Percentiles rank a stretch among this genome's conserved stretches.
Evolutionary conservation across 2,888 invertebrate species (phyloP).

Genomic region (Coecobrya sp.): DNA sequence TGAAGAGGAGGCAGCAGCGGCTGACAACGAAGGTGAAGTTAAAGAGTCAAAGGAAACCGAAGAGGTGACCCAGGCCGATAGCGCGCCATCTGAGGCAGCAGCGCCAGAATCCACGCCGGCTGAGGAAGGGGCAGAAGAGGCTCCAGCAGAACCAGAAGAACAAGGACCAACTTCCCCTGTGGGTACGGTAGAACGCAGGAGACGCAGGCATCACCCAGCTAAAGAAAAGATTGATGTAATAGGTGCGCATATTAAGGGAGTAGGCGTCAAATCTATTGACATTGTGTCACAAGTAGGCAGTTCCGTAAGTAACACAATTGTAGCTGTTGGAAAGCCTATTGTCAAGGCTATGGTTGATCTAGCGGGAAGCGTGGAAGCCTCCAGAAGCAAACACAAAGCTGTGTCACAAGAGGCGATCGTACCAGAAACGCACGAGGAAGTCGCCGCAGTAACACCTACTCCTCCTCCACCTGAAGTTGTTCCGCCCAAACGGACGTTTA

Average conservation of each 20-base stretch:
- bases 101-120: neutral
- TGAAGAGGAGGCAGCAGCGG: constrained; percentile 82
- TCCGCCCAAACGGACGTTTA: constrained; percentile 77
- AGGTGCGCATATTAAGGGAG: constrained; percentile 81
- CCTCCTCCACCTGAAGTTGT: constrained; percentile 85
- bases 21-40: constrained; percentile 35
- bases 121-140: constrained; percentile 87
- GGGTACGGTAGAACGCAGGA: constrained; percentile 22
- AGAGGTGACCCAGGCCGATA: no score
- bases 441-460: neutral
- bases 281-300: constrained; percentile 83
- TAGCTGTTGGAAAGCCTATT: constrained; percentile 82
- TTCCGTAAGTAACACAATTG: no score
- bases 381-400: constrained; percentile 30
- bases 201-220: constrained; percentile 77
- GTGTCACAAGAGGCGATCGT: constrained; percentile 77
- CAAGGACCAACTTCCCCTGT: constrained; percentile 66
- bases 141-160: neutral
- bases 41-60: neutral
- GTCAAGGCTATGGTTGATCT: constrained; percentile 81
- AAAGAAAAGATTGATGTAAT: constrained; percentile 83
- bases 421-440: neutral
- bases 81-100: no score
- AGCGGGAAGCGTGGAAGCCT: constrained; percentile 69
- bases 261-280: constrained; percentile 82